Conservation (phyloP, 1,140 invertebrate genomes). For the Mya arenaria region DNA sequence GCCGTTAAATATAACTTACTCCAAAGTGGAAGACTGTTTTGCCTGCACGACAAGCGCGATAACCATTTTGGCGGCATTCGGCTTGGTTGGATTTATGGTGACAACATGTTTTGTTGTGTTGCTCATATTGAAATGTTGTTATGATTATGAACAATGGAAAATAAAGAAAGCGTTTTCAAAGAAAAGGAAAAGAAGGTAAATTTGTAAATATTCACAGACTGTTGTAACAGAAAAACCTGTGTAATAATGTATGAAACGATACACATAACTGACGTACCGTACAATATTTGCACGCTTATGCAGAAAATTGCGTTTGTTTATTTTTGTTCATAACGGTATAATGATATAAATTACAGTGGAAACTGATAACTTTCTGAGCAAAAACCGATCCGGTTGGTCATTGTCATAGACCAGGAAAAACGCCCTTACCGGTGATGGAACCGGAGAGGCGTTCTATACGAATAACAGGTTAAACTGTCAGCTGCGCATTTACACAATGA, state of each 20-base stretch:
- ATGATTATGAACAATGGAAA: not conserved
- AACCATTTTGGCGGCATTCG: conserved; percentile 4
- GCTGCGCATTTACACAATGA: too few relatives aligned
- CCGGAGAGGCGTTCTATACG: too few relatives aligned
- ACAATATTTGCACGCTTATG: too few relatives aligned
- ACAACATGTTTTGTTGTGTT: not conserved
- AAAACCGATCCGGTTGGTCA: too few relatives aligned
- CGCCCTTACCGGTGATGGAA: too few relatives aligned
- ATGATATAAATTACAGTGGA: not conserved
- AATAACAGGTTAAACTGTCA: too few relatives aligned
- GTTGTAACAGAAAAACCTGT: too few relatives aligned
- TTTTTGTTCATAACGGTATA: not conserved
- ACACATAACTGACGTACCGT: too few relatives aligned
- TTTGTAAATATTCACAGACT: too few relatives aligned
- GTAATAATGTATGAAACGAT: too few relatives aligned
- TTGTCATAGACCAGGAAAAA: too few relatives aligned
- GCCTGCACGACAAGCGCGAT: conserved; percentile 41
- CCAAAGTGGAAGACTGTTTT: conserved; percentile 28
- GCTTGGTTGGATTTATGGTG: conserved; percentile 15
- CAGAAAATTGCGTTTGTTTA: not conserved
- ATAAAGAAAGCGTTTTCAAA: conserved; percentile 14
- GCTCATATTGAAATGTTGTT: conserved; percentile 15
- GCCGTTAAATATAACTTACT: conserved; percentile 7
- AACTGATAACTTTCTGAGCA: not conserved
- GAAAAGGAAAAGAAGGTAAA: conserved; percentile 18